Conservation (phyloP, 2,888 invertebrate genomes). For the Rosalia funebris region DNA sequence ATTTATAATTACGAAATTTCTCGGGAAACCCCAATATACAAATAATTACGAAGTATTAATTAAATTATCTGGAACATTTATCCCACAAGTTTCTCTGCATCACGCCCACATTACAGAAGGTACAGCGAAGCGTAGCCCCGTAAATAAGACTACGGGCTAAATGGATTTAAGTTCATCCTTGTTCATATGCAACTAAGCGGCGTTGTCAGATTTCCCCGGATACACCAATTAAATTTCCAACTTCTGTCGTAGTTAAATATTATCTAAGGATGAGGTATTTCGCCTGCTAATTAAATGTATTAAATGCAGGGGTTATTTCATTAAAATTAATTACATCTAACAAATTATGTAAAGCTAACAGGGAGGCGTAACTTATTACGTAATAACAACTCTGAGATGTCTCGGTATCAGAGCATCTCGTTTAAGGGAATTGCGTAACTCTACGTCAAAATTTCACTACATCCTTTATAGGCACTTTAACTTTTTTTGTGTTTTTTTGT, state of each 20-base stretch:
- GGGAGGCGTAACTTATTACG: no score
- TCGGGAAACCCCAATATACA: no score
- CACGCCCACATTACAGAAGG: neutral
- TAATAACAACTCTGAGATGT: neutral
- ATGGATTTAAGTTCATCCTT: constrained; percentile 14
- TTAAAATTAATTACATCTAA: neutral
- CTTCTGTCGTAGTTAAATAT: neutral
- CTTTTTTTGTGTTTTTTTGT: no score
- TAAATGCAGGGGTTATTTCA: neutral
- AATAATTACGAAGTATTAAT: no score
- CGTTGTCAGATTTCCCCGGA: constrained; percentile 2
- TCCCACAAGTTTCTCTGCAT: no score
- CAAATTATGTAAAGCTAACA: no score
- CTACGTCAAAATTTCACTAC: no score
- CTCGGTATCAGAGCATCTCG: neutral
- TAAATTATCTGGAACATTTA: no score
- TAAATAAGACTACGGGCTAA: constrained; percentile 4
- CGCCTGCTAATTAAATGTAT: neutral
- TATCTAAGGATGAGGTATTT: neutral
- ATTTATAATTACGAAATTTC: no score
- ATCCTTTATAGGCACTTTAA: no score
- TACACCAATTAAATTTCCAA: neutral
- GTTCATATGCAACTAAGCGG: constrained; percentile 2
- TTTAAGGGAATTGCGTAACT: neutral
- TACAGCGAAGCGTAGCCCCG: neutral